Evolutionary conservation across 2,888 invertebrate genomes (phyloP), one percentile per base, ranked within the genome.

Genomic region (Bedellia somnulentella): DNA sequence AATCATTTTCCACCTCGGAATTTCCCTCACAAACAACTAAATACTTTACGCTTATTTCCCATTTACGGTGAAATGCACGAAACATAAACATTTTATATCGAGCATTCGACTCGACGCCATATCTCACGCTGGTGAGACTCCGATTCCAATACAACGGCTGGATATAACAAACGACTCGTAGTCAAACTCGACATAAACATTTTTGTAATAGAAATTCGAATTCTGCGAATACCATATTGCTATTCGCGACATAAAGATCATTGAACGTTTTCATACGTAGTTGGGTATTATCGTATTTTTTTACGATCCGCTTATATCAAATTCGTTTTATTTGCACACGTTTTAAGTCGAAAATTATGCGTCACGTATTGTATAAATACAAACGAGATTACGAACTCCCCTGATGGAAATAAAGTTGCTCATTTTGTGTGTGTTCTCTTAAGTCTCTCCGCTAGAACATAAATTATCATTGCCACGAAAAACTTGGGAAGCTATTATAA

Each of bases 1-100:
- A 58, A 57, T 49, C 38, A 56, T 60, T 57, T 54, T 52, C 49
- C 47, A 45, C 46, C 41, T 41, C 41, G 38, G 37, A 38, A 38
- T 47, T 46, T 47, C 47, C 45, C 8, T 21, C 21, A 21, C 21
- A 21, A n/a, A 8, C 42, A 34, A 42, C 34, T 38, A 37, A 24
- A 44, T 37, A 43, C 43, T 49, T 40, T 38, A 44, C 49, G 52
- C 59, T 61, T 62, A 58, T 55, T 62, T 60, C 53, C 44, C 50
- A 35, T 45, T 52, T 53, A 47, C 46, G 52, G 46, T 53, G 49
- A 54, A 52, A 56, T 49, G 47, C 54, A 54, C 54, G 50, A 53
- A 21, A 52, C 55, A 60, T 59, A 58, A 56, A 45, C 55, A 56
- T 57, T 51, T 55, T 52, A 50, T 50, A 53, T 46, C 47, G 48